Percentiles rank a stretch among this genome's conserved stretches.
Conservation (phyloP, 2,888 invertebrate species). For the Aethes cnicana region DNA sequence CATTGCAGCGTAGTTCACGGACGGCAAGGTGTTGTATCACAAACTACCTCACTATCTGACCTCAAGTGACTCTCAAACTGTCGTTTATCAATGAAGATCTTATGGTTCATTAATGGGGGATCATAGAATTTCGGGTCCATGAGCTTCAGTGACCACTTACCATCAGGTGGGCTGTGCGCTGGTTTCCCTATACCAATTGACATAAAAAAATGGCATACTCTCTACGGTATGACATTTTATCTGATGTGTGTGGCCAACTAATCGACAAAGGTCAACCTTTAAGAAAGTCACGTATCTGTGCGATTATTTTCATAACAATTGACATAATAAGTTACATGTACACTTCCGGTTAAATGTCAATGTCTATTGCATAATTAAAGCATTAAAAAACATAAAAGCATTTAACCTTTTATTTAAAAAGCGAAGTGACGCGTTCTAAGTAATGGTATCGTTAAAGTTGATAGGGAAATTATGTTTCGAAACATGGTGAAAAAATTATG, state of each 20-base stretch:
- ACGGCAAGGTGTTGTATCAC: constrained; percentile 21
- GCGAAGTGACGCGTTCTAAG: neutral
- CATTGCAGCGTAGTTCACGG: no score
- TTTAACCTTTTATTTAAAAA: constrained; percentile 17
- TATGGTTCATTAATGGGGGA: neutral
- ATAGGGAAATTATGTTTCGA: neutral
- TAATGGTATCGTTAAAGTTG: constrained; percentile 2
- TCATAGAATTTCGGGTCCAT: no score
- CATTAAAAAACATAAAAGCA: constrained; percentile 15
- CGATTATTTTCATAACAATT: constrained; percentile 24
- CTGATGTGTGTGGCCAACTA: constrained; percentile 5
- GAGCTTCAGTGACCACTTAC: no score
- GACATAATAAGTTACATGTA: constrained; percentile 5
- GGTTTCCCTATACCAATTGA: no score
- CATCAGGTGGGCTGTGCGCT: no score
- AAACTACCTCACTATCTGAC: constrained; percentile 15
- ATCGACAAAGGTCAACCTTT: constrained; percentile 17
- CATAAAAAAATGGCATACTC: no score
- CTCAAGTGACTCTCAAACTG: constrained; percentile 4
- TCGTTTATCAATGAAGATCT: neutral
- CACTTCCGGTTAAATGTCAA: constrained; percentile 22
- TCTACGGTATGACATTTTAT: no score
- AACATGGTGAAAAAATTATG: no score
- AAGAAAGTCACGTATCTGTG: constrained; percentile 8
- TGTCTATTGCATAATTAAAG: constrained; percentile 14